Base-by-base conservation (phyloP, 2,888 invertebrate species). In the Callyntrura sp. region DNA sequence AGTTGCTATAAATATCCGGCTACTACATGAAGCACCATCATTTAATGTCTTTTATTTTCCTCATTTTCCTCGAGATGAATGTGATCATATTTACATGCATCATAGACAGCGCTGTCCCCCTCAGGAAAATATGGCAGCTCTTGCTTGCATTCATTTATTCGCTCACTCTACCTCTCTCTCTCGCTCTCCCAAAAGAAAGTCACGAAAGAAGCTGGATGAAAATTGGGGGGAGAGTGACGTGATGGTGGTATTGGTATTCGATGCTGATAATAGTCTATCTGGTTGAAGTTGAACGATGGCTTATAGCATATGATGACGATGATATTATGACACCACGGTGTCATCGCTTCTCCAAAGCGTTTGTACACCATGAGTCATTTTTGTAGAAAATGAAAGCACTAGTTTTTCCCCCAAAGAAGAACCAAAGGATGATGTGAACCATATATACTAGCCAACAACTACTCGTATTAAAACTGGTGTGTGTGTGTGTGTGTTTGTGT, bases 251-350 rank as follows among this genome's bases (percentile, higher is more conserved):
- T 14, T 60, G 17, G 11, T 17, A 48, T 48, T 51, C 28, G 55
- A 83, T 83, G 68, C 48, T 68, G 68, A 83, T 81, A 83, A 85
- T 57, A 55, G 84, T 57, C 73, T 65, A 51, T 62, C 45, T 79
- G 70, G 79, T 48, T 81, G 57, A 87, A 88, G 88, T 65, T 83
- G 83, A 83, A 81, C 48, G 81, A 81, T 87, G 81, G 76, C 65
- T 76, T 84, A 84, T 78, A 88, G 78, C 83, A 88, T 84, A 84
- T 84, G 88, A 88, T 83, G 43, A 48, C 76, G 88, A 78, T 78
- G 76, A 68, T 45, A 89, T 89, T 79, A 85, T 89, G 84, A 85
- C 89, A 89, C 89, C 51, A 57, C 79, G 84, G 89, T 89, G 85
- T 89, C 89, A 89, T 85, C 84, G 79, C 89, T 79, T 89, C 57